phyloP scores from a whole-genome alignment of 2,113 vertebrate species.

The Acanthochromis polyacanthus region DNA sequence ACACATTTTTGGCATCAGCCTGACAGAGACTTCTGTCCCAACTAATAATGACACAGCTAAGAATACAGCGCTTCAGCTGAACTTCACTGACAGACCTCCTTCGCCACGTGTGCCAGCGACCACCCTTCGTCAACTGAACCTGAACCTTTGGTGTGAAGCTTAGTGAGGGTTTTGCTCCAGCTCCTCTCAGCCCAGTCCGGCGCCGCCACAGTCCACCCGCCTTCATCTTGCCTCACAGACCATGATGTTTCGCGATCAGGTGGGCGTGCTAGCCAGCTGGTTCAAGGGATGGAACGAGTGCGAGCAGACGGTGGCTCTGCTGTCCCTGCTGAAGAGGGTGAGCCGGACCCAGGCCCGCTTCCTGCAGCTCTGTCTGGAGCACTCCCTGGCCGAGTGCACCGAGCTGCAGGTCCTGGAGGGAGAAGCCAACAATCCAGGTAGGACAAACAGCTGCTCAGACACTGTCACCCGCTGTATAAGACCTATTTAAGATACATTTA shows the following conservation, averaged over 20 bases:
- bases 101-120: neutral
- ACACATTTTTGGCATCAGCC: conserved; percentile 1
- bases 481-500: neutral
- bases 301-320: conserved; percentile 97
- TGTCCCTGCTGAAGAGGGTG: conserved; percentile 95
- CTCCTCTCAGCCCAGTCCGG: neutral
- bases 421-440: conserved; percentile 97
- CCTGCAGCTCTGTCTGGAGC: conserved; percentile 98
- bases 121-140: neutral
- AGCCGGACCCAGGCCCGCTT: conserved; percentile 98
- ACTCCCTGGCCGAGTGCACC: conserved; percentile 95
- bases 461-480: neutral
- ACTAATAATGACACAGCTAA: conserved; percentile 42
- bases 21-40: conserved; percentile 1
- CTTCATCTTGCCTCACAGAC: conserved; percentile 73
- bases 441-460: conserved; percentile 65
- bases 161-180: neutral
- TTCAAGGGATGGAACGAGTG: conserved; percentile 99
- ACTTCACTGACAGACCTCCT: neutral
- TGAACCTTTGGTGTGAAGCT: neutral
- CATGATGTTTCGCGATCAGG: conserved; percentile 99
- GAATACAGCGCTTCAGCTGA: conserved; percentile 58
- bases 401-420: conserved; percentile 96
- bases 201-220: conserved; percentile 6
- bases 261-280: conserved; percentile 96